Percentiles rank a stretch among this genome's conserved stretches.
Evolutionary conservation across 2,113 vertebrate species (phyloP).

Genomic region (Chionis minor): DNA sequence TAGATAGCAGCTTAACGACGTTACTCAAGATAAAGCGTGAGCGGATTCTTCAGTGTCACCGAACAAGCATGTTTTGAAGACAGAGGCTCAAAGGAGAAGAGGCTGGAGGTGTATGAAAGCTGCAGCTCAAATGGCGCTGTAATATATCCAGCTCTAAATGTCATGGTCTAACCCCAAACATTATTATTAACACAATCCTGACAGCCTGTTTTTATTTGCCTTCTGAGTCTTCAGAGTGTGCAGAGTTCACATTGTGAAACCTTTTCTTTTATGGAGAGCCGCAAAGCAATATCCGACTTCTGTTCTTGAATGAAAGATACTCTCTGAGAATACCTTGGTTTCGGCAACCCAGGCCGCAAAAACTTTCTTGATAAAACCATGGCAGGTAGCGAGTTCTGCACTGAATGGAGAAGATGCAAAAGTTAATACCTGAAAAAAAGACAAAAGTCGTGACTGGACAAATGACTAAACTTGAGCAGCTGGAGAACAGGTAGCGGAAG

Average conservation of each 20-base stretch:
- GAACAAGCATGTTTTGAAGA: background rate
- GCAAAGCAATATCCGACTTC: background rate
- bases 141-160: background rate
- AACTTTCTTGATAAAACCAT: background rate
- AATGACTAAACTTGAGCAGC: background rate
- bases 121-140: background rate
- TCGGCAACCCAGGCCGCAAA: background rate
- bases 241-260: background rate
- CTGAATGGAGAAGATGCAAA: background rate
- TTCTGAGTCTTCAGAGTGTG: background rate
- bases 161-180: background rate
- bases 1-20: background rate
- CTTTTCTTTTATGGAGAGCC: background rate
- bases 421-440: background rate
- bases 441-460: background rate
- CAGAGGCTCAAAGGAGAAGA: background rate
- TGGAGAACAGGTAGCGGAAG: background rate
- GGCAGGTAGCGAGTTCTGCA: rapidly evolving
- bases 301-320: background rate
- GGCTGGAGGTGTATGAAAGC: background rate
- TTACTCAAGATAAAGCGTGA: background rate
- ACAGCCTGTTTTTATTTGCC: background rate
- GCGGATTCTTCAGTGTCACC: background rate
- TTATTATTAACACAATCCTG: background rate
- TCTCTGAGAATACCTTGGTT: background rate